phyloP scores from a whole-genome alignment of 2,113 vertebrate species.

The Erythrolamprus reginae region DNA sequence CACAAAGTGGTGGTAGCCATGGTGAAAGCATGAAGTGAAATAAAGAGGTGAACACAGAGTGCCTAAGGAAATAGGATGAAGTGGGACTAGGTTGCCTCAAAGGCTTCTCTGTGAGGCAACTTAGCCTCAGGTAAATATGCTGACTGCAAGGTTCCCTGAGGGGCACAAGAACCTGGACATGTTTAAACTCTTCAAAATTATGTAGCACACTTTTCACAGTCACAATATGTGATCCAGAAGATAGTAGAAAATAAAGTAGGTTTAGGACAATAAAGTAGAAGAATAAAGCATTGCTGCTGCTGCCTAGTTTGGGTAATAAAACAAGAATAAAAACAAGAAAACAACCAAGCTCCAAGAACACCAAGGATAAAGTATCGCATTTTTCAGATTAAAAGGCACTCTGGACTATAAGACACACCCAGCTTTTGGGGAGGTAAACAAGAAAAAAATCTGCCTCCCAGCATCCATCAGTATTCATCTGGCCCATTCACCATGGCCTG shows the following conservation, averaged over 20 bases:
- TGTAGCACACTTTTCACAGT: background rate
- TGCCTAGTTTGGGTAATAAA: background rate
- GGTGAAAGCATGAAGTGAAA: background rate
- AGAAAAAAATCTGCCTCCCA: too few relatives aligned
- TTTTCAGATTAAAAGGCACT: too few relatives aligned
- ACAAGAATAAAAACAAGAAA: too few relatives aligned
- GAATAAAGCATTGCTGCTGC: background rate
- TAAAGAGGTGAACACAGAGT: background rate
- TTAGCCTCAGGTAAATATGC: background rate
- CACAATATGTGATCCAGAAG: background rate
- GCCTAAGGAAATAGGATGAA: conserved; percentile 4
- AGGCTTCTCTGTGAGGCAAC: background rate
- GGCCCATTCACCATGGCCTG: too few relatives aligned
- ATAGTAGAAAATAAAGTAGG: background rate
- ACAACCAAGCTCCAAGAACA: background rate
- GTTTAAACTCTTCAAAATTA: background rate
- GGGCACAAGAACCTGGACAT: background rate
- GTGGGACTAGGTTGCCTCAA: background rate
- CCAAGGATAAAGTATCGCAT: too few relatives aligned
- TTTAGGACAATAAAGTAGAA: background rate
- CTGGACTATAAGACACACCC: too few relatives aligned
- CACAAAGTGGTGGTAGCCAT: background rate
- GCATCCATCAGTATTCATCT: too few relatives aligned
- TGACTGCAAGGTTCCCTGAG: background rate
- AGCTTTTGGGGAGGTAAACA: too few relatives aligned